These are phyloP conservation scores for Rissa tridactyla DNA, from an alignment of 2,113 vertebrate genomes.

Conservation along the genomic window DNA sequence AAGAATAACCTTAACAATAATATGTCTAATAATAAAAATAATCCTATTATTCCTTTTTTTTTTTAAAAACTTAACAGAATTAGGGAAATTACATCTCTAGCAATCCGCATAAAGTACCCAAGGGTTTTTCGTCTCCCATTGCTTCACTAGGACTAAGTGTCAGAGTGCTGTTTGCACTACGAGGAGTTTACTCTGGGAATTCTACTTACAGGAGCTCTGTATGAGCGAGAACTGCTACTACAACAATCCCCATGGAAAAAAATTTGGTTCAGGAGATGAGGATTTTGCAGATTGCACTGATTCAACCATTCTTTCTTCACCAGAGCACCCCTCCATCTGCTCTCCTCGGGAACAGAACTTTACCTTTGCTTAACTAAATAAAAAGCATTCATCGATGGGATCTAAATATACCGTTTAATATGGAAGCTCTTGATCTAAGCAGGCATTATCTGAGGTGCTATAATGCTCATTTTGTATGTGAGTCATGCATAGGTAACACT, in stretches of 20 bases:
- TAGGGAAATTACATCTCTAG: background rate
- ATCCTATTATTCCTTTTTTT: background rate
- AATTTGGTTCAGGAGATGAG: background rate
- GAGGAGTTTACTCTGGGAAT: background rate
- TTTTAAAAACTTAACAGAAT: background rate
- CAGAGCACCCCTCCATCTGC: background rate
- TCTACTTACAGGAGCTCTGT: slow-evolving; percentile 5
- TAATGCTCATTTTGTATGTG: slow-evolving; percentile 69
- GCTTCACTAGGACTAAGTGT: background rate
- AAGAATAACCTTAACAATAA: slow-evolving; percentile 46
- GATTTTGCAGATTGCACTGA: background rate
- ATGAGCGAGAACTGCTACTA: slow-evolving; percentile 43
- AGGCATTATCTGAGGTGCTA: slow-evolving; percentile 77
- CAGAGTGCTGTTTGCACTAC: background rate
- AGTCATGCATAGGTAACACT: slow-evolving; percentile 46
- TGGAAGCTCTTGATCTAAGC: slow-evolving; percentile 57
- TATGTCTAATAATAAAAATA: too few relatives aligned
- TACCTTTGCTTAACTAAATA: slow-evolving; percentile 66
- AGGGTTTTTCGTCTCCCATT: slow-evolving; percentile 3
- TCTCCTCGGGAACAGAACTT: background rate
- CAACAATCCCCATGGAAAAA: background rate
- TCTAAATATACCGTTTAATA: slow-evolving; percentile 55
- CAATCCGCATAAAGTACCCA: background rate
- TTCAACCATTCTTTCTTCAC: slow-evolving; percentile 5
- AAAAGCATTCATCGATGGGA: slow-evolving; percentile 52